Conservation (phyloP, 2,113 vertebrate genomes). For the Poeciliopsis prolifica region DNA sequence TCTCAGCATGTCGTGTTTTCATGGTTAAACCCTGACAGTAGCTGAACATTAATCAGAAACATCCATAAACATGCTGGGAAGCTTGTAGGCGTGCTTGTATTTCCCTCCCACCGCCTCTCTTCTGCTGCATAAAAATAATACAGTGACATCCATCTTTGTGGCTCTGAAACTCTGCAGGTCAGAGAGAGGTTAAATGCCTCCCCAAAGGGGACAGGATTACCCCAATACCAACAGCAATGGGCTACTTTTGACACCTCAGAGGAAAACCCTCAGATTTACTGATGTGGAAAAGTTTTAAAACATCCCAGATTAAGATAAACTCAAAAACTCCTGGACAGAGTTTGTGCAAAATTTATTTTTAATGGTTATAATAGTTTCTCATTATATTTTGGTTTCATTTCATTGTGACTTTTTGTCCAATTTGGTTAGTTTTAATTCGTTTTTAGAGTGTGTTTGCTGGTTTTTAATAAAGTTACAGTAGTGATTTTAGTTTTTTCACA, state of each 20-base stretch:
- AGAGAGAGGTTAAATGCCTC: conserved; percentile 45
- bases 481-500: too few species aligned
- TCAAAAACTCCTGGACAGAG: background rate
- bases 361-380: background rate
- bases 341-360: background rate
- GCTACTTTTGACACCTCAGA: conserved; percentile 16
- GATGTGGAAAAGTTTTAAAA: background rate
- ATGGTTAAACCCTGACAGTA: conserved; percentile 8
- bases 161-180: conserved; percentile 23
- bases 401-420: too few species aligned
- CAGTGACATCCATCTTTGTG: conserved; percentile 22
- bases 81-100: conserved; percentile 9
- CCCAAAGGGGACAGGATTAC: conserved; percentile 42
- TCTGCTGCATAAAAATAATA: conserved; percentile 46
- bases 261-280: background rate
- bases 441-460: too few species aligned
- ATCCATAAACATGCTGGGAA: conserved; percentile 35
- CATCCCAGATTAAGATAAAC: background rate
- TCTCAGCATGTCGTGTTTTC: conserved; percentile 1
- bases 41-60: conserved; percentile 36
- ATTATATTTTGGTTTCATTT: too few species aligned
- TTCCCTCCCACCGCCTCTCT: background rate
- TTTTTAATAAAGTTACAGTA: too few species aligned
- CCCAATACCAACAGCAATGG: conserved; percentile 1
- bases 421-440: too few species aligned